Conservation (phyloP, 1,140 invertebrate species). For the Batillaria attramentaria region DNA sequence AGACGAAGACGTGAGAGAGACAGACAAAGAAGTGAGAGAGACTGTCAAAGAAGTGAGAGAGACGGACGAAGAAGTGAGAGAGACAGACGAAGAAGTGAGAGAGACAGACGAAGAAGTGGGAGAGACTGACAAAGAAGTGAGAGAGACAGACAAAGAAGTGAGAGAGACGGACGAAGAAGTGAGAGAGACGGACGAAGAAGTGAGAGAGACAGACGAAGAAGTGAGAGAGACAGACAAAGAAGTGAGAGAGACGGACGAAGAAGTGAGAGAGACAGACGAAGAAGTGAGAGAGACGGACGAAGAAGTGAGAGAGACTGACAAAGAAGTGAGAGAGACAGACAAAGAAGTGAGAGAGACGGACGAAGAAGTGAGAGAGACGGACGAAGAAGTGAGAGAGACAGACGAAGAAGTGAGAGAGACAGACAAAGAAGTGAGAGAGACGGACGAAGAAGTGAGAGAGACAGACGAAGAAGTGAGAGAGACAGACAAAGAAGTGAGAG, state of each 20-base stretch:
- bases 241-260: not conserved
- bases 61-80: not conserved
- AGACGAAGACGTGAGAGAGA: too few relatives aligned
- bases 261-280: not conserved
- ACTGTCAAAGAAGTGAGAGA: not conserved
- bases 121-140: not conserved
- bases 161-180: not conserved
- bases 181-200: not conserved
- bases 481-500: not conserved
- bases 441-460: not conserved
- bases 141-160: not conserved
- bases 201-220: not conserved
- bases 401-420: too few relatives aligned
- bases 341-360: too few relatives aligned
- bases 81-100: not conserved
- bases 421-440: too few relatives aligned
- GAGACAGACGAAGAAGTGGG: not conserved
- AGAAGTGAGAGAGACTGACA: not conserved
- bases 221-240: not conserved
- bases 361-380: too few relatives aligned
- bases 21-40: not conserved
- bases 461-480: not conserved
- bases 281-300: not conserved
- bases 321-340: too few relatives aligned
- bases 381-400: too few relatives aligned